Conservation (phyloP, 2,113 vertebrate species). For the Holacanthus passer region DNA sequence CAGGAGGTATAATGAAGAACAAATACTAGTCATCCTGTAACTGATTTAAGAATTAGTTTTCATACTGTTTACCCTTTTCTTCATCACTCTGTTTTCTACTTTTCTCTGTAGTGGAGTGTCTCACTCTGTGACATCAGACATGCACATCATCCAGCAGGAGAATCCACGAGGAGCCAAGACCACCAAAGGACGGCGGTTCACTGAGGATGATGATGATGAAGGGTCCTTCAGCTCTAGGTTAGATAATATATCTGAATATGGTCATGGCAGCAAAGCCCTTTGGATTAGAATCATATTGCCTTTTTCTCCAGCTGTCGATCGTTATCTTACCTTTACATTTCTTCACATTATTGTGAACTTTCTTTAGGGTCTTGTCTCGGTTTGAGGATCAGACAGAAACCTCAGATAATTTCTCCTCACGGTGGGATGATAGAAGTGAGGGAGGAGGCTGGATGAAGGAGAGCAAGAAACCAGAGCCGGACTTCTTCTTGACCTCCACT, state of each 20-base stretch:
- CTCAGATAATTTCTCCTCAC: slow-evolving; percentile 83
- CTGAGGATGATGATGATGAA: slow-evolving; percentile 84
- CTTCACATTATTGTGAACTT: not conserved
- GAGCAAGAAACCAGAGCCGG: slow-evolving; percentile 81
- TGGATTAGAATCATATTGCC: not conserved
- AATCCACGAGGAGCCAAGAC: slow-evolving; percentile 81
- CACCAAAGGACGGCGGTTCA: slow-evolving; percentile 79
- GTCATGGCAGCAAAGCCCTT: not conserved
- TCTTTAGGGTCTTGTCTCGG: slow-evolving; percentile 70
- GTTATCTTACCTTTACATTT: no score
- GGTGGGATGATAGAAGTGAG: slow-evolving; percentile 87
- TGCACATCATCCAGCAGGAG: slow-evolving; percentile 97
- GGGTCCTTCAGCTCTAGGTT: slow-evolving; percentile 84
- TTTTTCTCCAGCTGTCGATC: no score
- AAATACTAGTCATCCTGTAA: not conserved
- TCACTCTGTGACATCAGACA: slow-evolving; percentile 92
- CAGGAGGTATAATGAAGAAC: slow-evolving; percentile 73
- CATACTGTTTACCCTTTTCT: not conserved
- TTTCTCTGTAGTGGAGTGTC: slow-evolving; percentile 89
- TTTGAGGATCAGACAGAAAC: slow-evolving; percentile 86
- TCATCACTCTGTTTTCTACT: not conserved
- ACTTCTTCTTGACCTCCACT: slow-evolving; percentile 82
- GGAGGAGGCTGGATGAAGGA: slow-evolving; percentile 88
- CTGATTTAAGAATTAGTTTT: not conserved
- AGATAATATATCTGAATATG: not conserved